phyloP scores from a whole-genome alignment of 2,797 vertebrate species.

The Hydrocynus forskahlii region DNA sequence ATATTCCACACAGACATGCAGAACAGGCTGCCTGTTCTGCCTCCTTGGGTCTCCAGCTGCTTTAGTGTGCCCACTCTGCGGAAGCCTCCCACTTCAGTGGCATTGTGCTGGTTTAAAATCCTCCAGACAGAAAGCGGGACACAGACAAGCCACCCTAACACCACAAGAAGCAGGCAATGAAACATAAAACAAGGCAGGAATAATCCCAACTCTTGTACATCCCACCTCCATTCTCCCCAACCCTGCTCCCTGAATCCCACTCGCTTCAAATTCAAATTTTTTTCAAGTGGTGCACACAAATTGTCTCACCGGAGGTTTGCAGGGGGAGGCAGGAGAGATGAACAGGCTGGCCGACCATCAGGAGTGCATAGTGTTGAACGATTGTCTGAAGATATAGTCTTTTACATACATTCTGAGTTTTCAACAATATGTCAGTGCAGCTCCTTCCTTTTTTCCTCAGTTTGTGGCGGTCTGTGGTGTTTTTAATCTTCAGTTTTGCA shows the following conservation, averaged over 20 bases:
- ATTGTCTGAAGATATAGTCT: slow-evolving; percentile 18
- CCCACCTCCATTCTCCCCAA: slow-evolving; percentile 51
- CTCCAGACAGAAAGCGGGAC: slow-evolving; percentile 47
- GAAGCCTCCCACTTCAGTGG: slow-evolving; percentile 32
- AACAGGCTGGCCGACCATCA: slow-evolving; percentile 8
- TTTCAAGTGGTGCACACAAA: slow-evolving; percentile 58
- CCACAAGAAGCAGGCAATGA: slow-evolving; percentile 22
- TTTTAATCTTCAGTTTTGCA: no score
- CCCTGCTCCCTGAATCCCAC: slow-evolving; percentile 41
- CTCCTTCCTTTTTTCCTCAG: neutral
- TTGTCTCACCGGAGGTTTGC: slow-evolving; percentile 56
- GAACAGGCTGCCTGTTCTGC: slow-evolving; percentile 29
- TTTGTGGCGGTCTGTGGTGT: neutral
- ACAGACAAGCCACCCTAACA: slow-evolving; percentile 25
- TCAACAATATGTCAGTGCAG: neutral
- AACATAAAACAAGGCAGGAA: slow-evolving; percentile 48
- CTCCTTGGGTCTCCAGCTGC: slow-evolving; percentile 19
- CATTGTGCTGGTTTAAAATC: slow-evolving; percentile 38
- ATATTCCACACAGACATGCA: slow-evolving; percentile 40
- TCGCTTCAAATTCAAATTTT: slow-evolving; percentile 23
- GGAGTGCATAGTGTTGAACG: neutral
- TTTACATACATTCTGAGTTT: slow-evolving; percentile 5
- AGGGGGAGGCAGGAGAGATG: slow-evolving; percentile 24
- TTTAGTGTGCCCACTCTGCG: slow-evolving; percentile 42
- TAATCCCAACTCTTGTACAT: slow-evolving; percentile 21